Base-by-base conservation (phyloP, 2,888 invertebrate species). In the Corbicula japonica region DNA sequence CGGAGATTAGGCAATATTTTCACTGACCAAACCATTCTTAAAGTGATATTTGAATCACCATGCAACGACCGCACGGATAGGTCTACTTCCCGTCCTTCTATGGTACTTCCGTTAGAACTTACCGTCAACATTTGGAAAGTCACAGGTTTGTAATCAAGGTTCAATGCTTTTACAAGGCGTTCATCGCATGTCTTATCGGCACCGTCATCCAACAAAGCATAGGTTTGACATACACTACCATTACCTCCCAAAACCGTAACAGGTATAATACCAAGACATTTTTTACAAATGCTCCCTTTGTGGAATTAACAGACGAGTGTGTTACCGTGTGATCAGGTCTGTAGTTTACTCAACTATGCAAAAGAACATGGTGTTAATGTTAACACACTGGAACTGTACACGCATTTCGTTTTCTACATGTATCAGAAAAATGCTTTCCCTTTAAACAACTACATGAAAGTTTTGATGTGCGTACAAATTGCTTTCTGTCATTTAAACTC, bases 381-480 rank as follows among this genome's bases (percentile, higher is more conserved):
- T 58, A 61, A 78, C 65, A 78, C 23, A 72, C 72, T 12, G 56
- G 38, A 10, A 70, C 69, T 35, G 65, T 63, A 56, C 73, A 73
- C 23, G 34, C n/a, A 35, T 32, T 48, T 2, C 15, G 41, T 41
- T 41, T 68, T 38, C 73, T 73, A 63, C 74, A 78, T 62, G 44
- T 8, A 12, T 34, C 63, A 35, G 70, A 69, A 34, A 73, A n/a
- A 46, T 78, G 73, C 18, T 78, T 78, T 12, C 54, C 62, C 44
- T 73, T 62, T 21, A 77, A 50, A 60, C 68, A 77, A 73, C 73
- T 77, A 10, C 21, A 77, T 56, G 68, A 78, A 38, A 74, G 41
- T 60, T 65, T 65, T 18, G 32, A 56, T 46, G 34, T 72, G 5
- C 34, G 18, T 21, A 74, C 78, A 62, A 56, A 52, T 21, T 52